Conservation (phyloP, 2,113 vertebrate species). For the Solenodon paradoxus region DNA sequence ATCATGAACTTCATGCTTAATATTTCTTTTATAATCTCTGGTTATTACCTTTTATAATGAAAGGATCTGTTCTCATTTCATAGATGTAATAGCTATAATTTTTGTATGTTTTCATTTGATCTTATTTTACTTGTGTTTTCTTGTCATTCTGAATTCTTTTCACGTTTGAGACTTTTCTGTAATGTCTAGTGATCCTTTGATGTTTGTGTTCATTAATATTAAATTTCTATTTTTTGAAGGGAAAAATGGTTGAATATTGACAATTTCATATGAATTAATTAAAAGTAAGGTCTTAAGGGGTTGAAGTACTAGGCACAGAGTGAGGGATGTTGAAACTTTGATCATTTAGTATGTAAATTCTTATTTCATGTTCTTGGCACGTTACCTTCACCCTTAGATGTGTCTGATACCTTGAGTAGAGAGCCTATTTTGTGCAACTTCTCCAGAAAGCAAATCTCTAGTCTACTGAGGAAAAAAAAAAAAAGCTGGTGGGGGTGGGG, state of each 20-base stretch:
- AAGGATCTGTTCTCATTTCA: background rate
- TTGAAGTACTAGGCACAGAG: background rate
- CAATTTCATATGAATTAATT: background rate
- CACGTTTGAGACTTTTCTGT: background rate
- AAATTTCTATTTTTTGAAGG: background rate
- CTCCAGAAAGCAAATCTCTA: background rate
- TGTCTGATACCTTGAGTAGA: background rate
- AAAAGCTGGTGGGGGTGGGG: too few species aligned
- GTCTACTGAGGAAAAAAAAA: background rate
- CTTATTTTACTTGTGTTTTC: background rate
- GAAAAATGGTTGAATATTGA: background rate
- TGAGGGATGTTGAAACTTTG: background rate
- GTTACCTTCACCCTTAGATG: background rate
- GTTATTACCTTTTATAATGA: background rate
- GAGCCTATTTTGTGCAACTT: background rate
- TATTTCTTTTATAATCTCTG: background rate
- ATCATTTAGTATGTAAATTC: background rate
- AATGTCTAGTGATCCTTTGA: background rate
- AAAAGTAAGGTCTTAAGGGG: background rate
- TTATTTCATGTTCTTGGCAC: background rate
- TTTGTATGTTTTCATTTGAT: background rate
- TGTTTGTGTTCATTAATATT: background rate
- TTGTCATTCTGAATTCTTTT: background rate
- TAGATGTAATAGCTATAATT: background rate
- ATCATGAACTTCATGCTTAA: background rate